These are phyloP conservation scores for Sialia sialis DNA, from an alignment of 2,113 vertebrate genomes.

Conservation along the genomic window DNA sequence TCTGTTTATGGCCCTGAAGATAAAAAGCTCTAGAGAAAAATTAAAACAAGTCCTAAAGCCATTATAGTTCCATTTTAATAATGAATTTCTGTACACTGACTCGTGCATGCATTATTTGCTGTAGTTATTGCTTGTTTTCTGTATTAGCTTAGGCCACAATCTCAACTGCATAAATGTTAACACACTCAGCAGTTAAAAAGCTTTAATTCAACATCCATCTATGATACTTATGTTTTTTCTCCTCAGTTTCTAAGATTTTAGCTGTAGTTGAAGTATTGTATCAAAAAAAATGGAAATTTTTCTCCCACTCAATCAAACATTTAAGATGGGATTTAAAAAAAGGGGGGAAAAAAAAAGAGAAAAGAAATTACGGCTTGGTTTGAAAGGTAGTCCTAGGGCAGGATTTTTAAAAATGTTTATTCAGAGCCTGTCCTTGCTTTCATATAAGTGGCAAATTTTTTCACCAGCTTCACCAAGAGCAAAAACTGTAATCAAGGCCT, in stretches of 20 bases:
- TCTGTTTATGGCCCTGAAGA: background rate
- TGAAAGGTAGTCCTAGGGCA: background rate
- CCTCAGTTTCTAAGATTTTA: background rate
- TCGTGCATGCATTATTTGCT: conserved; percentile 22
- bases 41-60: conserved; percentile 31
- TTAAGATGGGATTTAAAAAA: background rate
- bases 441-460: background rate
- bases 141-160: background rate
- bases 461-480: background rate
- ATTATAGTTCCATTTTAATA: conserved; percentile 51
- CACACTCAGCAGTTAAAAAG: conserved; percentile 13
- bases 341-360: background rate
- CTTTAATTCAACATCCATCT: background rate
- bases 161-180: background rate
- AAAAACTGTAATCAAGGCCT: background rate
- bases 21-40: conserved; percentile 45
- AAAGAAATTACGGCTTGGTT: background rate
- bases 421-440: background rate
- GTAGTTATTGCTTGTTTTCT: conserved; percentile 8
- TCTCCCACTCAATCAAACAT: background rate
- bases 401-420: background rate
- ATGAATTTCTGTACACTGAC: conserved; percentile 16
- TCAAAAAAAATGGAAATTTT: background rate
- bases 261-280: background rate
- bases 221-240: background rate